A percentile compares a stretch with the other conserved stretches of the same genome.
phyloP scores from a whole-genome alignment of 2,888 invertebrate genomes.

The Terebella lapidaria region DNA sequence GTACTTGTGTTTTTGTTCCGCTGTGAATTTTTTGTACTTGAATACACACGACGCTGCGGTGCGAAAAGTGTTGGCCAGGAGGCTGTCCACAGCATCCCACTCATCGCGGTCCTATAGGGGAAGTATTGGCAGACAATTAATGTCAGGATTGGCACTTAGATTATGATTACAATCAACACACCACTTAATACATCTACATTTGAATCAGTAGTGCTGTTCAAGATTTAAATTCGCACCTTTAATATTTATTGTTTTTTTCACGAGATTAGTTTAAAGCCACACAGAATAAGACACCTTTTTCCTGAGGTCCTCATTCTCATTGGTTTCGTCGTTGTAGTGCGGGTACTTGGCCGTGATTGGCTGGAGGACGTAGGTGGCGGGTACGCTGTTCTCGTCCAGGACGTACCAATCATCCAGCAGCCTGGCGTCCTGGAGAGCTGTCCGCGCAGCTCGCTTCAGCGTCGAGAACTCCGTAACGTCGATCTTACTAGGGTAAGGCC shows the following conservation, averaged over 20 bases:
- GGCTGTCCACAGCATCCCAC: conserved; percentile 30
- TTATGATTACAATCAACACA: no score
- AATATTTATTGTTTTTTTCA: no score
- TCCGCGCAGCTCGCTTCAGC: conserved; percentile 5
- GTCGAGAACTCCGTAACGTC: conserved; percentile 11
- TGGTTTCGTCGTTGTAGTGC: conserved; percentile 31
- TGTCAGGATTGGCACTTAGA: no score
- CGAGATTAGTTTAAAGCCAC: no score
- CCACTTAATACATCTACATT: no score
- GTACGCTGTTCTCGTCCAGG: conserved; percentile 67
- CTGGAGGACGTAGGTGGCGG: conserved; percentile 71
- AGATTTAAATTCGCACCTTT: no score
- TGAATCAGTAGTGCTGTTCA: no score
- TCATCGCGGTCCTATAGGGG: conserved; percentile 24
- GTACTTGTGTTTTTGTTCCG: conserved; percentile 5
- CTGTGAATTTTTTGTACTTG: conserved; percentile 12
- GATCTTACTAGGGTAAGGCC: conserved; percentile 16
- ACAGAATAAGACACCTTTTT: no score
- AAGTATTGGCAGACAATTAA: neutral
- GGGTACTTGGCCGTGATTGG: conserved; percentile 55
- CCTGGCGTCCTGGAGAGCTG: neutral
- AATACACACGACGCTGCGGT: conserved; percentile 26
- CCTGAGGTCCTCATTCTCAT: conserved; percentile 25
- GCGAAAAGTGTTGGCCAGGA: conserved; percentile 27
- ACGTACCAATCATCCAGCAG: conserved; percentile 14